Percentiles rank a stretch among this genome's conserved stretches.
Evolutionary conservation across 2,888 invertebrate species (phyloP).

Genomic region (Acleris literana): DNA sequence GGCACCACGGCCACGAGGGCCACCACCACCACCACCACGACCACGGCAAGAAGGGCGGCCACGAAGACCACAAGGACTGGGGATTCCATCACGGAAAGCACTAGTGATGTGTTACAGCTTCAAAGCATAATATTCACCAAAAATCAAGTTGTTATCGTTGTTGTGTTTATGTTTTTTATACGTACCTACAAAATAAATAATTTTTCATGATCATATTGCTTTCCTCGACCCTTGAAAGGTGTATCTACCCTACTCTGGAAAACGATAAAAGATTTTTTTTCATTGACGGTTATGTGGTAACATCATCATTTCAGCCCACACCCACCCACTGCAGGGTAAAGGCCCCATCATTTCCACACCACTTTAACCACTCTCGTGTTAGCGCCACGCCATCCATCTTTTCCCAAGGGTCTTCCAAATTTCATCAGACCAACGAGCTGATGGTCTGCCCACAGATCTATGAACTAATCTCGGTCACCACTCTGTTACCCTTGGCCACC

Average conservation of each 20-base stretch:
- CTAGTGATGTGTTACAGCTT: slow-evolving; percentile 46
- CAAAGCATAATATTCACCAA: slow-evolving; percentile 60
- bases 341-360: background rate
- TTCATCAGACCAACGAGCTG: too few relatives aligned
- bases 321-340: too few relatives aligned
- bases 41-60: slow-evolving; percentile 90
- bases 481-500: too few relatives aligned
- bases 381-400: too few relatives aligned
- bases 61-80: slow-evolving; percentile 89
- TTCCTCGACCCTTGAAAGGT: background rate
- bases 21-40: slow-evolving; percentile 89
- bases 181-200: slow-evolving; percentile 59
- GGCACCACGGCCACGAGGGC: slow-evolving; percentile 90
- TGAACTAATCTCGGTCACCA: too few relatives aligned
- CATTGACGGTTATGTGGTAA: too few relatives aligned
- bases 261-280: too few relatives aligned
- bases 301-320: too few relatives aligned
- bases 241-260: too few relatives aligned
- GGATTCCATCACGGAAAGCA: slow-evolving; percentile 85
- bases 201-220: slow-evolving; percentile 37
- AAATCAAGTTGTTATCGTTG: slow-evolving; percentile 61
- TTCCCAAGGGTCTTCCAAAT: too few relatives aligned
- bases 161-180: slow-evolving; percentile 61
- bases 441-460: too few relatives aligned
- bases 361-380: too few relatives aligned